Evolutionary conservation across 2,113 vertebrate species (phyloP), one percentile per base, ranked within the genome.

Genomic region (Epinephelus fuscoguttatus): DNA sequence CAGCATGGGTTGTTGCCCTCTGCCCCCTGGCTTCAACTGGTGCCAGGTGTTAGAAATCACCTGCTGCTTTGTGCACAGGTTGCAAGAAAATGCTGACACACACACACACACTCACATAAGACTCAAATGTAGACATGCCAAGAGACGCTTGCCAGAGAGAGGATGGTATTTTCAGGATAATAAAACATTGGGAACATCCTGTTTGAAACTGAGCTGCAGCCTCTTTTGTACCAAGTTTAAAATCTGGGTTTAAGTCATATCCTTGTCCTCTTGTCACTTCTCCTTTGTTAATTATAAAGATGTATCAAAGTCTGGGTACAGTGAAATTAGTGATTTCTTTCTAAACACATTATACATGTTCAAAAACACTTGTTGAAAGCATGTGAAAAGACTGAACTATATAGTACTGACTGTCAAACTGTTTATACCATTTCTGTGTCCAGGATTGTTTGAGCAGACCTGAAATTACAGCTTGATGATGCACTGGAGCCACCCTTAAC

Each of bases 41-140:
- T 80, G 83, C 84, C 87, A 92, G 88, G 82, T 93, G 86, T 84
- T 85, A n/a, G 67, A 90, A 85, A 84, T 85, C 71, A 88, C 88
- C 87, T 88, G 85, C 85, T 89, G 91, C 67, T 78, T 66, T 76
- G 78, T 80, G 72, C 67, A 75, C 61, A 85, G 73, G 57, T 78
- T 62, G 37, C 15, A 83, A 55, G 59, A 55, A 69, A 75, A 53
- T n/a, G 10, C 63, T 56, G 71, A 59, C 66, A 19, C 70, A 72
- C 62, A 72, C 55, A 50, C 17, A 50, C 45, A 70, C 70, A 50
- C 21, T n/a, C 17, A 42, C 17, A 37, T 13, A 33, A 7, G 11
- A 30, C 70, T 75, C 61, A 45, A 50, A 73, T 33, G 21, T 14
- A 60, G 49, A 75, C 27, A 52, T 8, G 49, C 47, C 63, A 61